Base-by-base conservation (phyloP, 2,888 invertebrate genomes). In the Hedya salicella region DNA sequence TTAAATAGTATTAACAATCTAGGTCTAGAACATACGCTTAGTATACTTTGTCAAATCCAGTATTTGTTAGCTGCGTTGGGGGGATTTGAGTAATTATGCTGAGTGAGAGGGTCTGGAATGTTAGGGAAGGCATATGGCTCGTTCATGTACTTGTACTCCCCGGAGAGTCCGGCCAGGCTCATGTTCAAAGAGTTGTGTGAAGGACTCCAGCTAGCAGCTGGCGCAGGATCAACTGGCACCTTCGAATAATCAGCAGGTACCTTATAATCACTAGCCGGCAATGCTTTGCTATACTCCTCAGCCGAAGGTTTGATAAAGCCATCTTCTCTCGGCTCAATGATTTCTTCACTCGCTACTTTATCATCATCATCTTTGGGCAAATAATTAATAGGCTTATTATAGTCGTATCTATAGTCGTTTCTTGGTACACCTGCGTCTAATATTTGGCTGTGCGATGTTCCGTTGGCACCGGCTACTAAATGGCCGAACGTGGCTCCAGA, bases 191-290 rank as follows among this genome's bases (percentile, higher is more conserved):
- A 86, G 71, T 87, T 89, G 63, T 93, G 91, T 3, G 93, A 89
- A 4, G 92, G 89, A 74, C 89, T 93, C 93, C 93, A 93, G 73
- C 93, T 94, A 0, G 94, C 88, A 70, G 93, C 86, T 46, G 92
- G 76, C 14, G 83, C 84, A 36, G 94, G 93, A 75, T 94, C 94
- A 14, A 82, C 78, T 16, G 92, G 71, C 42, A 92, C 82, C 81
- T 93, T 93, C 53, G 93, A 90, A 75, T 91, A 92, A 76, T 92
- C 91, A 70, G 92, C 83, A 81, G 91, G 88, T 82, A 89, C 83
- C 86, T 94, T 94, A 14, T 94, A 94, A 76, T 94, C 94, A 74
- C 78, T 87, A 76, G 78, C 87, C 81, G 88, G 87, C 85, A 89
- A 83, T 74, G 87, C 74, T 80, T 91, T 91, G 67, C 75, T 79